Evolutionary conservation across 2,113 vertebrate genomes (phyloP).

Genomic region (Danio rerio): GRCz12tu NC_133182.1:39436001-39436500

Average conservation of each 20-base stretch:
- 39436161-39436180: constrained; percentile 23
- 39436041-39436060: neutral
- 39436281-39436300: constrained; percentile 8
- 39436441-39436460: neutral
- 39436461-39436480: neutral
- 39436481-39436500: constrained; percentile 25
- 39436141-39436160: constrained; percentile 40
- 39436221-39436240: constrained; percentile 36
- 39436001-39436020: constrained; percentile 16
- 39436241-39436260: constrained; percentile 18
- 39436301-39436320: neutral
- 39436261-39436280: constrained; percentile 43
- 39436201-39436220: constrained; percentile 27
- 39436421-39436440: constrained; percentile 10
- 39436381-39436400: constrained; percentile 12
- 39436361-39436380: neutral
- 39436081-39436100: constrained; percentile 34
- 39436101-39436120: constrained; percentile 47
- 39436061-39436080: constrained; percentile 8
- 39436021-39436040: constrained; percentile 16
- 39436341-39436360: neutral
- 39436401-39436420: constrained; percentile 3
- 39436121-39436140: constrained; percentile 39
- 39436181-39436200: constrained; percentile 44
- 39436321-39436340: neutral